These are phyloP conservation scores for Drosophila picticornis DNA, from an alignment of 2,888 invertebrate genomes.

Conservation along the genomic window DNA sequence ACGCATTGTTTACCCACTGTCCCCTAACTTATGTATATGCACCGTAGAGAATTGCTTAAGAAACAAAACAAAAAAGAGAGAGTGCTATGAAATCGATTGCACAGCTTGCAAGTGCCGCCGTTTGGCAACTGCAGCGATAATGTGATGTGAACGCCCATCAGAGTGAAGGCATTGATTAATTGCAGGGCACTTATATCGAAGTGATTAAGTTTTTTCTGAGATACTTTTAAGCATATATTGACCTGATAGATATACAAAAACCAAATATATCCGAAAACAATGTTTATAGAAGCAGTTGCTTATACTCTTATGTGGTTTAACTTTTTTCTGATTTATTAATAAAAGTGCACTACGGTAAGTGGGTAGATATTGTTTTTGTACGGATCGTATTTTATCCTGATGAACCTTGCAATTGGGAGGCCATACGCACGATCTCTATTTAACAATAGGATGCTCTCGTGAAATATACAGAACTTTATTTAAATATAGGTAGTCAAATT, in stretches of 20 bases:
- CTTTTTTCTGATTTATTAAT: not conserved
- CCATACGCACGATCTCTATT: not conserved
- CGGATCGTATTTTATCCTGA: not conserved
- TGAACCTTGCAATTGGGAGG: not conserved
- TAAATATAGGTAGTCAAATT: not conserved
- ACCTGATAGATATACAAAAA: not conserved
- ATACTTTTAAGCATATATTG: not conserved
- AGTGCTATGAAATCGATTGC: constrained; percentile 59
- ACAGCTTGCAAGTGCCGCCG: constrained; percentile 35
- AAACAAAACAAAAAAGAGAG: constrained; percentile 16
- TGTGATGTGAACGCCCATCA: constrained; percentile 63
- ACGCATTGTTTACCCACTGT: constrained; percentile 62
- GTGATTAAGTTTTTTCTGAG: not conserved
- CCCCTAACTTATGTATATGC: constrained; percentile 53
- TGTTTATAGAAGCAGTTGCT: not conserved
- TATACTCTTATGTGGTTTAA: not conserved
- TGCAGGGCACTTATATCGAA: constrained; percentile 16
- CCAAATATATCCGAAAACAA: not conserved
- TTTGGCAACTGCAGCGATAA: constrained; percentile 52
- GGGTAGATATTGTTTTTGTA: not conserved
- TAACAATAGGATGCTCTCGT: not conserved
- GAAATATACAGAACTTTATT: not conserved
- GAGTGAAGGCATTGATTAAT: constrained; percentile 54
- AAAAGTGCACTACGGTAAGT: not conserved
- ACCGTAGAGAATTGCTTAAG: constrained; percentile 37